phyloP scores from a whole-genome alignment of 2,888 invertebrate genomes.

The Tetropium fuscum region DNA sequence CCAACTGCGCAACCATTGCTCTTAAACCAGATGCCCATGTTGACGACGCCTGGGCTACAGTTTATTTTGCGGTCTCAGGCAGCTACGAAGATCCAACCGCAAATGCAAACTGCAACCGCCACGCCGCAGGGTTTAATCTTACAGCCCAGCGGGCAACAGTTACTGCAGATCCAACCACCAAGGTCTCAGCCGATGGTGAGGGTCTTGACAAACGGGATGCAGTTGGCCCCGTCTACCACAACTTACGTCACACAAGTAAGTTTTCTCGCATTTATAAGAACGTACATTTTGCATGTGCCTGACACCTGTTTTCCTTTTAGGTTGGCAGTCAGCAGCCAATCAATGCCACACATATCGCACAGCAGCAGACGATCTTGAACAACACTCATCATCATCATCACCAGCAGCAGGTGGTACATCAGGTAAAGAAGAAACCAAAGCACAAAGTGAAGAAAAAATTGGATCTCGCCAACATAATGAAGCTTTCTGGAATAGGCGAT shows the following conservation, averaged over 20 bases:
- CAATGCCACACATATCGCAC: slow-evolving; percentile 48
- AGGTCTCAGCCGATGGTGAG: slow-evolving; percentile 66
- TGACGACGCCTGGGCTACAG: slow-evolving; percentile 75
- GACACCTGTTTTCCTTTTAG: slow-evolving; percentile 25
- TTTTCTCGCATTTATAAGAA: too few relatives aligned
- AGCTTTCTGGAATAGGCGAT: slow-evolving; percentile 75
- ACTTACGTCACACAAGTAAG: slow-evolving; percentile 57
- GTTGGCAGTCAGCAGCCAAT: slow-evolving; percentile 52
- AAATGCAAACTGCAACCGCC: slow-evolving; percentile 54
- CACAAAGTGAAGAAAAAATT: slow-evolving; percentile 70
- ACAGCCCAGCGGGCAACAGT: slow-evolving; percentile 60
- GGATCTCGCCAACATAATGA: slow-evolving; percentile 80
- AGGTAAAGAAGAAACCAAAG: slow-evolving; percentile 60
- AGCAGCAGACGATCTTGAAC: slow-evolving; percentile 48
- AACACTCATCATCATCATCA: slow-evolving; percentile 43
- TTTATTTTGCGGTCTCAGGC: slow-evolving; percentile 77
- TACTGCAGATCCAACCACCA: slow-evolving; percentile 58
- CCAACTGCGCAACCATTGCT: slow-evolving; percentile 63
- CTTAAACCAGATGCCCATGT: slow-evolving; percentile 64
- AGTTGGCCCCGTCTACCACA: slow-evolving; percentile 65
- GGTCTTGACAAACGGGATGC: slow-evolving; percentile 70
- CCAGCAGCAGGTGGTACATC: slow-evolving; percentile 48
- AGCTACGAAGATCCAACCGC: slow-evolving; percentile 65
- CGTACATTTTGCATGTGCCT: too few relatives aligned
- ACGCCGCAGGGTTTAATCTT: slow-evolving; percentile 62